phyloP scores from a whole-genome alignment of 2,113 vertebrate genomes.

The Mola mola region DNA sequence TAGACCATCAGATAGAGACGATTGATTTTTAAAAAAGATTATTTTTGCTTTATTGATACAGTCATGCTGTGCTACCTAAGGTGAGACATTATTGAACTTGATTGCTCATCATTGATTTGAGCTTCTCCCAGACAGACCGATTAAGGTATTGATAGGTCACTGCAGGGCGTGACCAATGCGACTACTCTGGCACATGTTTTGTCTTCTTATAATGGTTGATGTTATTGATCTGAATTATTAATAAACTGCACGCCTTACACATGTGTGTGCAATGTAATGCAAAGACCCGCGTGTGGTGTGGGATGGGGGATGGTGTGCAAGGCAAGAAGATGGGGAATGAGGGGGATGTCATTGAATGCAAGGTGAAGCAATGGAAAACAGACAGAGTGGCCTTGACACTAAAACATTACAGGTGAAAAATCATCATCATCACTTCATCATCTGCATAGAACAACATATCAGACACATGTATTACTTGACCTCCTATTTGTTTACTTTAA shows the following conservation, averaged over 20 bases:
- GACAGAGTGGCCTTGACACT: no score
- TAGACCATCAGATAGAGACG: constrained; percentile 20
- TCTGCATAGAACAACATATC: no score
- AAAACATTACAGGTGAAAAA: no score
- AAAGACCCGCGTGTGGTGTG: background rate
- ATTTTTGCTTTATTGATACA: constrained; percentile 29
- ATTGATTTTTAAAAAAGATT: constrained; percentile 46
- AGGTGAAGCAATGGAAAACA: no score
- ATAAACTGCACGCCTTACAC: background rate
- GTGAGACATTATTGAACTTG: constrained; percentile 37
- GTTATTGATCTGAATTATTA: constrained; percentile 31
- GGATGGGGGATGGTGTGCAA: background rate
- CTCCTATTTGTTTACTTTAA: background rate
- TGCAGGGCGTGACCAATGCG: constrained; percentile 14
- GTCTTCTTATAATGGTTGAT: constrained; percentile 25
- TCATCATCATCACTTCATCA: no score
- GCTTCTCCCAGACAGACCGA: constrained; percentile 50
- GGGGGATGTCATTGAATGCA: no score
- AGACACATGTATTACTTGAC: no score
- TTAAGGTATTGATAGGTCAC: constrained; percentile 56
- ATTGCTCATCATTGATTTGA: constrained; percentile 51
- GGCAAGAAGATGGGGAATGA: no score
- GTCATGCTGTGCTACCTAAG: constrained; percentile 30
- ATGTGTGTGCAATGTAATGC: background rate
- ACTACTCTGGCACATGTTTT: constrained; percentile 26